These are phyloP conservation scores for Pseudopleuronectes americanus DNA, from an alignment of 2,797 vertebrate species.

Conservation along the genomic window DNA sequence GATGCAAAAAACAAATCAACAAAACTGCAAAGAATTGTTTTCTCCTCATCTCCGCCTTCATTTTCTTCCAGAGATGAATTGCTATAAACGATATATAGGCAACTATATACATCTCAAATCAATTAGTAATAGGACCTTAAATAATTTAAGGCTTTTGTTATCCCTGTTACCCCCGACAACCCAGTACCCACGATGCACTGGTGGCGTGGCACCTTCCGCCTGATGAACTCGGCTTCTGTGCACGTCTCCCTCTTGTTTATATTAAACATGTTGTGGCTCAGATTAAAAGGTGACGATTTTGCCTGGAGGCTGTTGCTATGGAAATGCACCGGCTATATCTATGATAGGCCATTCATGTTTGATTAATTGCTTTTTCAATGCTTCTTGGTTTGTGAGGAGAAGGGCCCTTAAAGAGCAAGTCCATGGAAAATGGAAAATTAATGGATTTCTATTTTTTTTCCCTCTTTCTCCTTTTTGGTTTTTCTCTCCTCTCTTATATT, in stretches of 20 bases:
- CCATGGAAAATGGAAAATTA: constrained; percentile 84
- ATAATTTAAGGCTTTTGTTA: constrained; percentile 3
- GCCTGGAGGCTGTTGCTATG: constrained; percentile 87
- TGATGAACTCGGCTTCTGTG: constrained; percentile 11
- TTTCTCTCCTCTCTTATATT: background rate
- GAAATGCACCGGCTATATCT: constrained; percentile 83
- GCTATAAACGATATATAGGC: too few species aligned
- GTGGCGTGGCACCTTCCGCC: constrained; percentile 17
- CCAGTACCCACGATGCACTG: constrained; percentile 13
- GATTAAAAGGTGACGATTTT: constrained; percentile 85
- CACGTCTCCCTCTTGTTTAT: constrained; percentile 80
- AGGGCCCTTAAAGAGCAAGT: constrained; percentile 85
- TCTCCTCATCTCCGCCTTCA: background rate
- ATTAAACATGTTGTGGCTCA: constrained; percentile 80
- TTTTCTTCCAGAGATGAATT: background rate
- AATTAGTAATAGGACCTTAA: background rate
- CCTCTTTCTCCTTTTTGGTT: constrained; percentile 21
- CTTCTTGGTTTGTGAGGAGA: constrained; percentile 85
- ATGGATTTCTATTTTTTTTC: constrained; percentile 80
- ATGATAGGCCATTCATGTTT: constrained; percentile 89
- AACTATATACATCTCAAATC: background rate
- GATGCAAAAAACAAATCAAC: too few species aligned
- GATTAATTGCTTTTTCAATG: constrained; percentile 90
- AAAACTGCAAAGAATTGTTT: too few species aligned
- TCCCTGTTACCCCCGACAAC: background rate